Base-by-base conservation (phyloP, 2,797 vertebrate species). In the Enteromius anoplus region DNA sequence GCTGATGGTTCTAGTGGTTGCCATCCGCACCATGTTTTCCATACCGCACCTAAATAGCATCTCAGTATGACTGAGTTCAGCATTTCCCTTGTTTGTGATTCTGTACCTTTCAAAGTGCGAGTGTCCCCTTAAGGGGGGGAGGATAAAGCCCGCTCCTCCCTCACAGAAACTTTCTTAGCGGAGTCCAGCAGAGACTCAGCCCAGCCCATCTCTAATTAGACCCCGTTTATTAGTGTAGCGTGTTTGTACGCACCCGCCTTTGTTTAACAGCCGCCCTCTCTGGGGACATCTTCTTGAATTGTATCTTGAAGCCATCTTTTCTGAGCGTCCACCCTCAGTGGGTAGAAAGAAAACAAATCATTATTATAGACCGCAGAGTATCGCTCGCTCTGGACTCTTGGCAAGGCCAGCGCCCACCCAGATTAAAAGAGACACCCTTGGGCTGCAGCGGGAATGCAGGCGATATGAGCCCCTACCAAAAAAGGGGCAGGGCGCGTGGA, bases 11-110 rank as follows among this genome's bases (percentile, higher is more conserved):
- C 77, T 26, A 85, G 68, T 58, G 55, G 73, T 83, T 85, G 70
- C 47, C 76, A 78, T 78, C 58, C 55, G 58, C 68, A 75, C 81
- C 76, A 78, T 78, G 75, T 71, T 83, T 78, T 83, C 75, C 82
- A 83, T 71, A 78, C 87, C 81, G 84, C 89, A 92, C 92, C 92
- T 91, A 91, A 92, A 88, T 90, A 90, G 84, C 88, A 90, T 89
- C 84, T 87, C 26, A 58, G 34, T 76, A 66, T 5, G 73, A 69
- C 37, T n/a, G 32, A 78, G 87, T 79, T 78, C 81, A 83, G 75
- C 53, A 71, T 83, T 78, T 88, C 89, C 85, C 88, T 92, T 78
- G 53, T 76, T 78, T 17, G 12, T 60, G 55, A 78, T 49, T 83
- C 29, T 49, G 65, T 69, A 21, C 66, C 26, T 65, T 70, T 83